Evolutionary conservation across 2,113 vertebrate genomes (phyloP).

Genomic region (Tragelaphus strepsiceros): DNA sequence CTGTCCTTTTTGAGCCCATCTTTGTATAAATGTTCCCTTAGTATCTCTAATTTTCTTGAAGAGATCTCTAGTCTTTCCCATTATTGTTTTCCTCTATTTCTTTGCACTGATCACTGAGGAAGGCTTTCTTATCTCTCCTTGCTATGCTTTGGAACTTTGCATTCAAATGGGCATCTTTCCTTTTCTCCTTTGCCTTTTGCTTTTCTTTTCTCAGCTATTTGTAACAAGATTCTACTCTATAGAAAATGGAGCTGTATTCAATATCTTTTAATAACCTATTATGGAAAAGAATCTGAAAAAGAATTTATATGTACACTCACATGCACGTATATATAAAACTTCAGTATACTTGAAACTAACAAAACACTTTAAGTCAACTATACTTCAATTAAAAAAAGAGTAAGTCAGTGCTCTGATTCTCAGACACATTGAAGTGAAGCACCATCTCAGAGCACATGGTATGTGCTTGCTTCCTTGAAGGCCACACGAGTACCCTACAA

Average conservation of each 20-base stretch:
- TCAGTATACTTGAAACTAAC: neutral
- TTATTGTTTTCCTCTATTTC: neutral
- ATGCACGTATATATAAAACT: rapidly evolving
- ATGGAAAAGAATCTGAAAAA: neutral
- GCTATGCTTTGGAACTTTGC: neutral
- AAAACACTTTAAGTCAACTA: neutral
- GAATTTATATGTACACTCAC: neutral
- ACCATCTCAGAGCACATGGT: neutral
- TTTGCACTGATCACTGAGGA: neutral
- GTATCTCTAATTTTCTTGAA: neutral
- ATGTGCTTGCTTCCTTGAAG: neutral
- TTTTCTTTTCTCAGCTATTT: neutral
- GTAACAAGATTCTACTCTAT: neutral
- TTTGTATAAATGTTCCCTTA: neutral
- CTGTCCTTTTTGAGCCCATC: neutral
- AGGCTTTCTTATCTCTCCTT: neutral
- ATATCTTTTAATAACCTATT: neutral
- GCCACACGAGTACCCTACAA: rapidly evolving
- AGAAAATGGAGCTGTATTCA: neutral
- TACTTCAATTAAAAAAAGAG: neutral
- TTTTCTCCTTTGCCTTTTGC: neutral
- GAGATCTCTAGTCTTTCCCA: neutral
- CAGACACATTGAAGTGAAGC: rapidly evolving
- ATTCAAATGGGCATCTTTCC: neutral
- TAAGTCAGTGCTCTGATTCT: neutral